Percentiles rank a stretch among this genome's conserved stretches.
Conservation (phyloP, 2,888 invertebrate species). For the Copidosoma aretas region DNA sequence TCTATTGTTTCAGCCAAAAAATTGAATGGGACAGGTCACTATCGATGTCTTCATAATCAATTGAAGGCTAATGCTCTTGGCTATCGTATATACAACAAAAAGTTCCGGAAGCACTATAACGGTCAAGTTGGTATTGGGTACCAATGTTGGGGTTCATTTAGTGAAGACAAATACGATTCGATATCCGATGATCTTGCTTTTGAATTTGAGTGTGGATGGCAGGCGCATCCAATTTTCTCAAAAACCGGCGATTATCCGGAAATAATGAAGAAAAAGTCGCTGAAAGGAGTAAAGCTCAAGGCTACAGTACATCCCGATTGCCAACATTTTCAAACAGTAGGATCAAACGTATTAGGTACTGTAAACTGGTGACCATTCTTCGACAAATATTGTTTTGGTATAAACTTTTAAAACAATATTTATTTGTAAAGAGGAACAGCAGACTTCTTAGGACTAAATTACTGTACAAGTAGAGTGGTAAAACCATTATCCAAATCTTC, state of each 20-base stretch:
- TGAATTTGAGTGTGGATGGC: constrained; percentile 63
- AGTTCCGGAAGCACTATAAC: constrained; percentile 66
- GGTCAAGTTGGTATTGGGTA: constrained; percentile 61
- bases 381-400: no score
- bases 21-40: neutral
- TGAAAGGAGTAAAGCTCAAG: constrained; percentile 59
- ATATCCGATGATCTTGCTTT: constrained; percentile 43
- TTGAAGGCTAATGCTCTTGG: constrained; percentile 76
- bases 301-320: constrained; percentile 61
- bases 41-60: constrained; percentile 71
- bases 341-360: constrained; percentile 64
- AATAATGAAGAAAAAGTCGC: constrained; percentile 59
- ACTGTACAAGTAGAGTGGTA: no score
- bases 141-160: constrained; percentile 33
- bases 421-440: no score
- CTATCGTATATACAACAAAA: constrained; percentile 70
- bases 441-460: no score
- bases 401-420: no score
- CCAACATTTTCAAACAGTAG: constrained; percentile 66
- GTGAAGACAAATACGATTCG: constrained; percentile 32
- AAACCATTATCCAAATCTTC: no score
- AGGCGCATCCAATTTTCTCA: constrained; percentile 63
- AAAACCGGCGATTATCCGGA: constrained; percentile 65
- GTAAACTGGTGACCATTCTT: no score
- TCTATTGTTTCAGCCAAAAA: no score